These are phyloP conservation scores for Peromyscus attwateri DNA, from an alignment of 2,797 vertebrate species.

Conservation along the genomic window DNA sequence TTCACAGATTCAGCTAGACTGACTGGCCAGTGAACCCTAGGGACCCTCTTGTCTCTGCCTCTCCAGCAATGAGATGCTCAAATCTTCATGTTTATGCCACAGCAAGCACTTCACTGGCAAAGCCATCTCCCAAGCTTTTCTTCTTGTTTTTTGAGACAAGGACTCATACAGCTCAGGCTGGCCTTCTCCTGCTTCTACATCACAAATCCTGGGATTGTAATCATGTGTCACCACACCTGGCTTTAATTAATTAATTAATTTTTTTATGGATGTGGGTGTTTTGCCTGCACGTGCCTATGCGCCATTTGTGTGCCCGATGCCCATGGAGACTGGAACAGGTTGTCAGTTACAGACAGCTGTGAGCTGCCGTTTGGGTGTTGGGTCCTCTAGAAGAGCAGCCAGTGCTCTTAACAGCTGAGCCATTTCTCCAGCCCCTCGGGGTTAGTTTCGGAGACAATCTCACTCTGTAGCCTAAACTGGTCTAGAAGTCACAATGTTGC, in stretches of 20 bases:
- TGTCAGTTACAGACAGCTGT: neutral
- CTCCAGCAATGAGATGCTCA: neutral
- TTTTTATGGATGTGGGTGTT: neutral
- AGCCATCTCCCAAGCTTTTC: neutral
- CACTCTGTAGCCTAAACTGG: neutral
- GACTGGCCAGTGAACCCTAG: neutral
- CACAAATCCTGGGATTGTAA: neutral
- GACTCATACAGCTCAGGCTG: neutral
- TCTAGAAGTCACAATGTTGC: neutral
- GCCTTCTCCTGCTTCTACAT: neutral
- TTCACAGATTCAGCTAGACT: neutral
- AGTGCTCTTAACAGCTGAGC: neutral
- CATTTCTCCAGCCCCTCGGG: neutral
- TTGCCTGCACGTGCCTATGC: neutral
- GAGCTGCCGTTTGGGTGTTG: neutral
- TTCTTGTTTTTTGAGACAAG: neutral
- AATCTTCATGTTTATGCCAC: neutral
- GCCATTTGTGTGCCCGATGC: neutral
- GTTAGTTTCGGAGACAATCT: neutral
- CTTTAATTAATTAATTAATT: neutral
- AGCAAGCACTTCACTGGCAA: neutral
- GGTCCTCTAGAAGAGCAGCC: neutral
- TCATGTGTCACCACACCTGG: no score
- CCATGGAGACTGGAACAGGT: neutral
- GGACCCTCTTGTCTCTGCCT: neutral